These are phyloP conservation scores for Patagioenas fasciata DNA, from an alignment of 2,113 vertebrate species.

Conservation along the genomic window DNA sequence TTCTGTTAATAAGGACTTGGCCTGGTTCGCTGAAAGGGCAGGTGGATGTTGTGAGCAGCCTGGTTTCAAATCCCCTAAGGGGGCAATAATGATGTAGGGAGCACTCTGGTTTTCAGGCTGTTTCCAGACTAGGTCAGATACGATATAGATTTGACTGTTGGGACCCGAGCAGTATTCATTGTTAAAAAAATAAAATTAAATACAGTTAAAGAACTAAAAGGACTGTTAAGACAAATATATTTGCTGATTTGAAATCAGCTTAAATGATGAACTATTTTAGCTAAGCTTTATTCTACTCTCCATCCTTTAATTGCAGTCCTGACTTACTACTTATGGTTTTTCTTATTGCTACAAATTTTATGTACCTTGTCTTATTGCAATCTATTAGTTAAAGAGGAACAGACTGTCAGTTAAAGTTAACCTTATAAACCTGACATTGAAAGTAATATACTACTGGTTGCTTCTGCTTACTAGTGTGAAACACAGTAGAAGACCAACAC, in stretches of 20 bases:
- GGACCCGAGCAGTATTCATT: not conserved
- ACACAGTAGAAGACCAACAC: not conserved
- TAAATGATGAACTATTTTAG: not conserved
- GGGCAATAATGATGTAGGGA: not conserved
- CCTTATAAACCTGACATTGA: not conserved
- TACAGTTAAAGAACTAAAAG: not conserved
- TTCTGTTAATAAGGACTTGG: not conserved
- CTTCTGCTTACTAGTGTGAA: not conserved
- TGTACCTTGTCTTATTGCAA: not conserved
- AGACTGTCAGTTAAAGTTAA: not conserved
- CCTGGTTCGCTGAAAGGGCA: not conserved
- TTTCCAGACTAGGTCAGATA: not conserved
- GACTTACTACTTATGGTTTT: not conserved
- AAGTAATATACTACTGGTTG: not conserved
- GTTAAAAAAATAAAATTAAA: not conserved
- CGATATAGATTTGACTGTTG: not conserved
- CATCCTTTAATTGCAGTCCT: not conserved
- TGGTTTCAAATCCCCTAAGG: not conserved
- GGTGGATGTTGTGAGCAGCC: not conserved
- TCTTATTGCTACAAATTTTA: not conserved
- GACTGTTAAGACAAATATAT: not conserved
- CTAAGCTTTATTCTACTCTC: constrained; percentile 5
- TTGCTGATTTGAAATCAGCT: not conserved
- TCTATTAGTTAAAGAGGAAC: not conserved
- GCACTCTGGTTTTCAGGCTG: not conserved